A percentile compares a stretch with the other conserved stretches of the same genome.
Evolutionary conservation across 2,113 vertebrate species (phyloP).

Genomic region (Picathartes gymnocephalus): DNA sequence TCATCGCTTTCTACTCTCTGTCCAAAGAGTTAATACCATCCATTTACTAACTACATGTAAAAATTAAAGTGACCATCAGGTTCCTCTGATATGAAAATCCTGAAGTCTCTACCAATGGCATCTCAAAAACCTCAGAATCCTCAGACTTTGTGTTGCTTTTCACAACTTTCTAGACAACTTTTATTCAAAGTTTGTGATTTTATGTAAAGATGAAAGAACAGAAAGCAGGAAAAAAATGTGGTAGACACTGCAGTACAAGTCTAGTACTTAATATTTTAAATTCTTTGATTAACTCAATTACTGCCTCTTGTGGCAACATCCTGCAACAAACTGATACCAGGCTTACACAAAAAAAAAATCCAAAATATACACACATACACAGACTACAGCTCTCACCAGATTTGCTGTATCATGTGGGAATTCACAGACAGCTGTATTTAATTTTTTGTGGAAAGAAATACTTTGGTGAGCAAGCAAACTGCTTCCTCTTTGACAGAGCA

Average conservation of each 20-base stretch:
- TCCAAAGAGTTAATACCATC: background rate
- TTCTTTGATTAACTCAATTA: background rate
- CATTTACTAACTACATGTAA: background rate
- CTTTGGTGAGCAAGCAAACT: background rate
- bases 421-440: background rate
- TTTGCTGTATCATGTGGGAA: background rate
- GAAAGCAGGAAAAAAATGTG: background rate
- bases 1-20: background rate
- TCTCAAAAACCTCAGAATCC: background rate
- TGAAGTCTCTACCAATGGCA: fast-evolving
- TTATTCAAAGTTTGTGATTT: background rate
- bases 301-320: background rate
- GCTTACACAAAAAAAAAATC: background rate
- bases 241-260: background rate
- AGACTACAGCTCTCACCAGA: background rate
- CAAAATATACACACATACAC: background rate
- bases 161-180: background rate
- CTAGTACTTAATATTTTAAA: background rate
- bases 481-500: background rate
- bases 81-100: background rate
- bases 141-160: background rate
- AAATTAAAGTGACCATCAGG: background rate
- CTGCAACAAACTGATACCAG: background rate
- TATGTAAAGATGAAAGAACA: background rate
- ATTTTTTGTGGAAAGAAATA: background rate